Percentiles rank a stretch among this genome's conserved stretches.
These are phyloP conservation scores for Latrodectus geometricus DNA, from an alignment of 1,140 invertebrate genomes.

Conservation along the genomic window DNA sequence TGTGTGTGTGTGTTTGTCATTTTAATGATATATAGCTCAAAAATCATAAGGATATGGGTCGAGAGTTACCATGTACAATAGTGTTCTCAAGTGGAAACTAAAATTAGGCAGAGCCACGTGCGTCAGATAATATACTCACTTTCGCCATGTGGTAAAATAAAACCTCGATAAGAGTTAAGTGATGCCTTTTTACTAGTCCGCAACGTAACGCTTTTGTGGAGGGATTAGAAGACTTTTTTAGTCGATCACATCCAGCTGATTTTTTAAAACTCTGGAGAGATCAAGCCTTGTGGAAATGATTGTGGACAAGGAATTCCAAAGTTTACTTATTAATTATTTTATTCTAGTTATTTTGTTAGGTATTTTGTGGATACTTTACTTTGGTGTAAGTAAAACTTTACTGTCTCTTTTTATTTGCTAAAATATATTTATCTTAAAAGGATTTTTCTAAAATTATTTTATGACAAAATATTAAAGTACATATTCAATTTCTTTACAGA, in stretches of 20 bases:
- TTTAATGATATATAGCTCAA: too few species aligned
- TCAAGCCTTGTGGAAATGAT: constrained; percentile 10
- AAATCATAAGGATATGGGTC: too few species aligned
- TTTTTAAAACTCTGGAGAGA: background rate
- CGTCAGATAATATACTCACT: constrained; percentile 34
- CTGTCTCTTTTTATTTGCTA: too few species aligned
- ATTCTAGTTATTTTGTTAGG: constrained; percentile 63
- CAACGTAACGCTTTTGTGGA: constrained; percentile 16
- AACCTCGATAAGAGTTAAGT: constrained; percentile 50
- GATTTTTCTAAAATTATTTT: too few species aligned
- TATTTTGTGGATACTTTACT: constrained; percentile 64
- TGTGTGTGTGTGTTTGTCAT: too few species aligned
- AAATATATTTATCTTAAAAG: too few species aligned
- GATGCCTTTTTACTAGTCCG: constrained; percentile 26
- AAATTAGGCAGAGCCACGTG: constrained; percentile 50
- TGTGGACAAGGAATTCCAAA: constrained; percentile 64
- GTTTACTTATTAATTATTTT: constrained; percentile 63
- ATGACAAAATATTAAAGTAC: too few species aligned
- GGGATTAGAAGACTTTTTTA: constrained; percentile 5
- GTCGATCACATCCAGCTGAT: background rate
- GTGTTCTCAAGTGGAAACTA: constrained; percentile 17
- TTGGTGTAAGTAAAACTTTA: constrained; percentile 61
- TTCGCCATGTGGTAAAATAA: constrained; percentile 54
- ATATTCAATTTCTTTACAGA: too few species aligned
- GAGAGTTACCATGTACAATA: too few species aligned